Evolutionary conservation across 1,140 invertebrate genomes (phyloP).

Genomic region (Drosophila mojavensis): DNA sequence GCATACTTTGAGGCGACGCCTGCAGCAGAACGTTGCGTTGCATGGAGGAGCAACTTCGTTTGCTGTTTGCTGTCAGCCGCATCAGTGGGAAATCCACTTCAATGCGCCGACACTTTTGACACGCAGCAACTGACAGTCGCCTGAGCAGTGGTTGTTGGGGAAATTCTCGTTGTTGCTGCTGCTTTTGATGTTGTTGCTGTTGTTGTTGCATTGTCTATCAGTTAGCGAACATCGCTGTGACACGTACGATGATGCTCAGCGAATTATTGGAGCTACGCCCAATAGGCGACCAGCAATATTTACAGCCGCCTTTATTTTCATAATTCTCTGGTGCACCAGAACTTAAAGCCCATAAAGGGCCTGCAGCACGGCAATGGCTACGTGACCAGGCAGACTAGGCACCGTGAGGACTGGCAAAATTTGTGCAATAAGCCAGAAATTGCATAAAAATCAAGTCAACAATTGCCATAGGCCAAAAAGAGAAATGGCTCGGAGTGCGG

Average conservation of each 20-base stretch:
- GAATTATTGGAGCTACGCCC: conserved; percentile 20
- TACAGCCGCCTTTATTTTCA: conserved; percentile 69
- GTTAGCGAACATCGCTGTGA: neutral
- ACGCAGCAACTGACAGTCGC: conserved; percentile 65
- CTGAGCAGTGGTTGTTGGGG: conserved; percentile 4
- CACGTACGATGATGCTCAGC: conserved; percentile 17
- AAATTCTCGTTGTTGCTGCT: conserved; percentile 17
- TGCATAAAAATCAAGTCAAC: conserved; percentile 73
- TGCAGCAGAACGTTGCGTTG: conserved; percentile 7
- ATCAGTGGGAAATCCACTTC: conserved; percentile 62
- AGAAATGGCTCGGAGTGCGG: neutral
- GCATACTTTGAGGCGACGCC: conserved; percentile 50
- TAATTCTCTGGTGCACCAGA: conserved; percentile 1
- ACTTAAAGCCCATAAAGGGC: conserved; percentile 66
- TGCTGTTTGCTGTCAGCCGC: conserved; percentile 28
- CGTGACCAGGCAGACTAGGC: conserved; percentile 29
- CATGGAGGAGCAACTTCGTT: neutral
- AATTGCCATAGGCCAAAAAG: conserved; percentile 2
- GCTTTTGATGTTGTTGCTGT: conserved; percentile 42
- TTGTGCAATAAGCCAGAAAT: conserved; percentile 77
- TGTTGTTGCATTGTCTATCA: conserved; percentile 37
- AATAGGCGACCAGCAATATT: conserved; percentile 50
- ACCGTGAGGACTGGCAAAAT: conserved; percentile 38
- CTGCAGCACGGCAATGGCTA: conserved; percentile 15
- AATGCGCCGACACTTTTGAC: conserved; percentile 54